Conservation (phyloP, 2,113 vertebrate species). For the Gnathonemus echidnorhynchus region DNA sequence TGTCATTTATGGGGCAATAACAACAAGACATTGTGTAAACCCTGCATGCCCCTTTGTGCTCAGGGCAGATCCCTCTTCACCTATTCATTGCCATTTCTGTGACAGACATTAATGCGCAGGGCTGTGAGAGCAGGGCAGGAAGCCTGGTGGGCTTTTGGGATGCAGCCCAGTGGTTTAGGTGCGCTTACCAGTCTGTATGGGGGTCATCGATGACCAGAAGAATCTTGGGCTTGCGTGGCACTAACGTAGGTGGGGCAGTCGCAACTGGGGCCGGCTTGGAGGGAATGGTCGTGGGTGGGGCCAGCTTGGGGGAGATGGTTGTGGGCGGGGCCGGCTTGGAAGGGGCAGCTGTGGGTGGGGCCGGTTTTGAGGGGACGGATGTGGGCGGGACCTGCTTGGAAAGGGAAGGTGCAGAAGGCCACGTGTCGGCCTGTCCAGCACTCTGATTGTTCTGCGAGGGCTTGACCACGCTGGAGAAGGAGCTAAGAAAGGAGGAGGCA, state of each 20-base stretch:
- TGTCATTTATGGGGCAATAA: not conserved
- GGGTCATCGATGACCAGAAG: slow-evolving; percentile 84
- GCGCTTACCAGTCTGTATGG: slow-evolving; percentile 87
- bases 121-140: not conserved
- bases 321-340: not conserved
- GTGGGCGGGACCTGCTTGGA: not conserved
- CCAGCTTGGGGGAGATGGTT: not conserved
- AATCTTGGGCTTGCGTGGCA: slow-evolving; percentile 72
- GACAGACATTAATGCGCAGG: not conserved
- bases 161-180: not conserved
- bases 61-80: not conserved
- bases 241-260: not conserved
- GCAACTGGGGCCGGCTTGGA: not conserved
- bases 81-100: not conserved
- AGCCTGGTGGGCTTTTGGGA: not conserved
- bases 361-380: not conserved
- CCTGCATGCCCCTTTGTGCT: not conserved
- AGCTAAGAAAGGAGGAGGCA: slow-evolving; percentile 78
- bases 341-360: not conserved
- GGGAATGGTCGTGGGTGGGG: not conserved
- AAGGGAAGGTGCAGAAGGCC: slow-evolving; percentile 50
- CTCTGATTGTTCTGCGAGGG: slow-evolving; percentile 68
- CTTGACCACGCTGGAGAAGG: slow-evolving; percentile 91
- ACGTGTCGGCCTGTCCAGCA: slow-evolving; percentile 68
- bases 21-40: not conserved